Base-by-base conservation (phyloP, 2,113 vertebrate genomes). In the Xenopus borealis region DNA sequence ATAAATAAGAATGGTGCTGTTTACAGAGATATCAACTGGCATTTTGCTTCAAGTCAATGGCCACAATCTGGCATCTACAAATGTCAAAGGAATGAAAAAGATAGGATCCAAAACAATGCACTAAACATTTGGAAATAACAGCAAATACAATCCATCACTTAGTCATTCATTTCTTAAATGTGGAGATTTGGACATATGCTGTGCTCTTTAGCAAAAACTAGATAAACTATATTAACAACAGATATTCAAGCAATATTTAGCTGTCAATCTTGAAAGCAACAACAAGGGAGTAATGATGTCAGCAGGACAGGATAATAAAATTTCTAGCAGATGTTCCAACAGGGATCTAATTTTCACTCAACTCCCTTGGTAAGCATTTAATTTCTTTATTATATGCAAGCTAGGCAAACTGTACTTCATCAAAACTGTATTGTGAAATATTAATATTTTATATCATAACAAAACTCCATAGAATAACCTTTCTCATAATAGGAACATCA, bases 21-120 rank as follows among this genome's bases (percentile, higher is more conserved):
- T 96, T 95, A 94, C 94, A 85, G 86, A 93, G 93, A 95, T 94
- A 95, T 93, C 91, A 90, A 89, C 88, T 93, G 92, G 91, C 93
- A 94, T 94, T 94, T 94, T 85, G 69, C 82, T 83, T 84, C 87
- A 84, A 89, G 85, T 90, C 90, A 92, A 88, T 89, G 90, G 89
- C 89, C 88, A 89, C 90, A 93, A 91, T 95, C 92, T 93, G 89
- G 89, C 91, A 93, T 89, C 91, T 90, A 93, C 90, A 96, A 95
- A 96, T 94, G 92, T 95, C 95, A 95, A 85, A 86, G 88, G 87
- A 85, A 88, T 86, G 85, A 81, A 83, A 85, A 79, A 81, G 70
- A 79, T 82, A 78, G 78, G 86, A 89, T 87, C 88, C 81, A 88
- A 85, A 86, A 86, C 85, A 85, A 87, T 81, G 78, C 81, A 87